Percentiles rank a stretch among this genome's conserved stretches.
phyloP scores from a whole-genome alignment of 2,888 invertebrate genomes.

The Macaria liturata region DNA sequence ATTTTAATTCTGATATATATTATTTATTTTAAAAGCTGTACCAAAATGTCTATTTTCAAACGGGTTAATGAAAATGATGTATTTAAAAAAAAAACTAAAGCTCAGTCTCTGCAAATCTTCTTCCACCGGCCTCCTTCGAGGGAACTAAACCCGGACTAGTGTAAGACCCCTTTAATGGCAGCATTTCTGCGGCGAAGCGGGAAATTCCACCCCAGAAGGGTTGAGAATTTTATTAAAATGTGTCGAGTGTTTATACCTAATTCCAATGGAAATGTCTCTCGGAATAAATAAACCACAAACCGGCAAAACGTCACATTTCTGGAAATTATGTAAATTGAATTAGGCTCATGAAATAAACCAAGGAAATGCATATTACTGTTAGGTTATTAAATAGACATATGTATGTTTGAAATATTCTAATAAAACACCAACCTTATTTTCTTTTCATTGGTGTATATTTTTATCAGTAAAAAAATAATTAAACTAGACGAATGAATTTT shows the following conservation, averaged over 20 bases:
- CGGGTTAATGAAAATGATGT: no score
- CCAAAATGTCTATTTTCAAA: no score
- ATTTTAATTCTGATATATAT: no score
- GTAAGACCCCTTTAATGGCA: conserved; percentile 77
- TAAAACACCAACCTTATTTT: no score
- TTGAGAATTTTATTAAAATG: conserved; percentile 59
- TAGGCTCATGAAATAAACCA: no score
- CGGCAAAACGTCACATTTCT: not conserved
- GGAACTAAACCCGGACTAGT: conserved; percentile 68
- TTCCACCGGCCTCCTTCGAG: conserved; percentile 43
- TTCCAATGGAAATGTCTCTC: conserved; percentile 29
- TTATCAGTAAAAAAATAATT: no score
- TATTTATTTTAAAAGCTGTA: no score
- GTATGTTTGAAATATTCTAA: no score
- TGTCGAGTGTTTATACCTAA: conserved; percentile 34
- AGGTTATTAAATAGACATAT: no score
- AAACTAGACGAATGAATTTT: no score
- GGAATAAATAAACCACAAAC: conserved; percentile 13
- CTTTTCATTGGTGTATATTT: no score
- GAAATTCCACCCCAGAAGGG: conserved; percentile 64
- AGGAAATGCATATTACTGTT: no score
- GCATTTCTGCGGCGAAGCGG: conserved; percentile 62
- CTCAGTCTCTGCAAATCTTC: conserved; percentile 7
- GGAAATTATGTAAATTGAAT: not conserved
- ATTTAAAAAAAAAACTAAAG: not conserved